A percentile compares a stretch with the other conserved stretches of the same genome.
Conservation (phyloP, 2,888 invertebrate genomes). For the Cheiracanthium punctorium region DNA sequence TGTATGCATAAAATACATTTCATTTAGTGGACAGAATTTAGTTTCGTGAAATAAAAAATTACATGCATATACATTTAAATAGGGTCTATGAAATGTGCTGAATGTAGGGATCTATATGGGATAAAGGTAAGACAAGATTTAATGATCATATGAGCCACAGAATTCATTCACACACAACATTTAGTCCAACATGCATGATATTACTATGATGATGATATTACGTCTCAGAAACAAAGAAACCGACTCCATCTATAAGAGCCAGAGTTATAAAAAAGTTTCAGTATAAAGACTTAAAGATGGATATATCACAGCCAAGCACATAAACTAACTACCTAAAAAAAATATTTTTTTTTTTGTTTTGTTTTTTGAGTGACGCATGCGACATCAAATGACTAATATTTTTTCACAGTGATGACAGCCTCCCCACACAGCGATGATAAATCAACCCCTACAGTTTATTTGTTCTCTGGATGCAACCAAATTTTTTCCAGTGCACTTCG, state of each 20-base stretch:
- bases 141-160: constrained; percentile 32
- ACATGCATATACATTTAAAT: constrained; percentile 27
- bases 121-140: constrained; percentile 18
- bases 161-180: constrained; percentile 54
- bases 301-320: constrained; percentile 64
- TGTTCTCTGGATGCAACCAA: too few relatives aligned
- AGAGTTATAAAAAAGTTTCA: neutral
- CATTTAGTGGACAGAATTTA: too few relatives aligned
- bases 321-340: constrained; percentile 61
- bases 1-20: too few relatives aligned
- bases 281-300: constrained; percentile 25
- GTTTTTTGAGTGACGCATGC: constrained; percentile 52
- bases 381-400: constrained; percentile 34
- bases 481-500: neutral
- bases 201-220: constrained; percentile 41
- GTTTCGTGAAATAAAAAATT: too few relatives aligned
- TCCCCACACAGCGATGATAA: too few relatives aligned
- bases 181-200: constrained; percentile 63
- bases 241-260: neutral
- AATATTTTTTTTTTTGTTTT: too few relatives aligned
- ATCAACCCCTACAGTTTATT: too few relatives aligned
- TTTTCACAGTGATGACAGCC: constrained; percentile 53
- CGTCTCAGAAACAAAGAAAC: neutral
- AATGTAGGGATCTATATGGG: constrained; percentile 44
- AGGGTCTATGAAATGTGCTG: constrained; percentile 27